Conservation (phyloP, 1,140 invertebrate species). For the Calosoma granatense region DNA sequence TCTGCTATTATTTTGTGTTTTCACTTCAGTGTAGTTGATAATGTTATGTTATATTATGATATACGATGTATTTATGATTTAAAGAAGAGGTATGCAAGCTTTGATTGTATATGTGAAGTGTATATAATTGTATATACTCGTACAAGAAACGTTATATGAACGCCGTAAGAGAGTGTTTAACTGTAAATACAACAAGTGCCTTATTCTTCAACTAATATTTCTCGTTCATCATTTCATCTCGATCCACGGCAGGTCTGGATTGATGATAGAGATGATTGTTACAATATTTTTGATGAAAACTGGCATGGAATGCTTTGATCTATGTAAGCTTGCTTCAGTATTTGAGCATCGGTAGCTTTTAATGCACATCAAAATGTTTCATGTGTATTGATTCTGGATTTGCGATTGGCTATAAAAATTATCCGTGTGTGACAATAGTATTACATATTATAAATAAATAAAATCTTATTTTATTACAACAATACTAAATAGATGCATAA, state of each 20-base stretch:
- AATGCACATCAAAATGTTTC: constrained; percentile 2
- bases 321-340: not conserved
- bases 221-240: not conserved
- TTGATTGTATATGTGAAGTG: not conserved
- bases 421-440: no score
- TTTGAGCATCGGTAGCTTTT: no score
- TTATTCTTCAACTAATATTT: no score
- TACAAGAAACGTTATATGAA: not conserved
- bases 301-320: not conserved
- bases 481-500: no score
- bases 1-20: not conserved
- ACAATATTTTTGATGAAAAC: not conserved
- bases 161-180: no score
- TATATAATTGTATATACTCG: not conserved
- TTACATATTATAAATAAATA: not conserved
- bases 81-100: not conserved
- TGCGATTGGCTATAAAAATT: no score
- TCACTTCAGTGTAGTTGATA: no score
- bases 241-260: not conserved
- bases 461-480: no score
- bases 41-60: no score
- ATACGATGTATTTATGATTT: no score
- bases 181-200: no score
- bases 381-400: no score
- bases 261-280: not conserved